Base-by-base conservation (phyloP, 2,888 invertebrate genomes). In the Orchesellides sinensis region DNA sequence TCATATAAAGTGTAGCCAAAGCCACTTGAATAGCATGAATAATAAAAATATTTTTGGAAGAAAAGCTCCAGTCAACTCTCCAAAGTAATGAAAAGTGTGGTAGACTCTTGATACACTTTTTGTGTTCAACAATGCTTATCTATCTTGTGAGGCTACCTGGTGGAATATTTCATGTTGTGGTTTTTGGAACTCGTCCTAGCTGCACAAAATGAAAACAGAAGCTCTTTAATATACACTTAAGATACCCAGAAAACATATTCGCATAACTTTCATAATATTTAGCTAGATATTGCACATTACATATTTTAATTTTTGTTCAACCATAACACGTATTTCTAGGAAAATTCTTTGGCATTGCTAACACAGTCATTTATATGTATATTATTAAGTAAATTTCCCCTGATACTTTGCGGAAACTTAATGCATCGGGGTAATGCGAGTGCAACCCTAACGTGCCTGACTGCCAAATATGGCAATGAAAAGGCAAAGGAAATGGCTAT, bases 11-110 rank as follows among this genome's bases (percentile, higher is more conserved):
- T 27, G 52, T 12, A 8, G 10, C 19, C 21, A 40, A 21, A 17
- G n/a, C 21, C 35, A 40, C 63, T 63, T 63, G 65, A 66, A 21
- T 66, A 47, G n/a, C 45, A 66, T 66, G 65, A 66, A 66, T 66
- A 66, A 66, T 66, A 47, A 54, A 19, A 35, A 54, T 59, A 47
- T 66, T 66, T 45, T 68, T 49, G 49, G 45, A 52, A n/a, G n/a
- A 35, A 45, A 45, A 65, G 47, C 40, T 25, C 66, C 68, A 19
- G 25, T 25, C 68, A 68, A 52, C 68, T 68, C 17, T 49, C 19
- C 29, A 2, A 68, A 29, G 52, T 49, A 68, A 68, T 68, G 68
- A 52, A 68, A 68, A 49, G 29, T 68, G 49, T 52, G 29, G 45
- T 45, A 49, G 68, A 17, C 14, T 19, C n/a, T 17, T 47, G 4